A percentile compares a stretch with the other conserved stretches of the same genome.
Evolutionary conservation across 2,113 vertebrate species (phyloP).

Genomic region (Psephotus haematonotus): DNA sequence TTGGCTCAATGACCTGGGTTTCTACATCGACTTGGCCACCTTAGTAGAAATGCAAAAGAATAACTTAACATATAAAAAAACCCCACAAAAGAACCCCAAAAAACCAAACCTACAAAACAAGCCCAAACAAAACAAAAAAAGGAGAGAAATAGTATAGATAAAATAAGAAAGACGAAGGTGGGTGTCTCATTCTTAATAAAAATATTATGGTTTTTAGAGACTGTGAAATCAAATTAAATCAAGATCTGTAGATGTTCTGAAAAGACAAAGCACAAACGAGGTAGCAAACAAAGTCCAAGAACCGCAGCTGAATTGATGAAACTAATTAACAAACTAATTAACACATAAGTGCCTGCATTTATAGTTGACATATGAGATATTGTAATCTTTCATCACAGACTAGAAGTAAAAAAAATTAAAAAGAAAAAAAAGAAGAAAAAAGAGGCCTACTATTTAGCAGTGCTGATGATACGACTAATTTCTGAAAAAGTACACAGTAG

Average conservation of each 20-base stretch:
- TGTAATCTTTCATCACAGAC: neutral
- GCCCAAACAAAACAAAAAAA: neutral
- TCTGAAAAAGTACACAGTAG: neutral
- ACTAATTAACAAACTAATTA: neutral
- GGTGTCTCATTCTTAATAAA: neutral
- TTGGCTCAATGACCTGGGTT: neutral
- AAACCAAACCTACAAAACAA: neutral
- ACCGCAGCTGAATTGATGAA: neutral
- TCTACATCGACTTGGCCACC: neutral
- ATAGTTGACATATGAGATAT: neutral
- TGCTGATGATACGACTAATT: neutral
- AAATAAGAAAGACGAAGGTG: neutral
- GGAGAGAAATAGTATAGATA: neutral
- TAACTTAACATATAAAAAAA: neutral
- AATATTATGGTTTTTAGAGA: neutral
- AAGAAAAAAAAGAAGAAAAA: neutral
- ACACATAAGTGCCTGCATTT: neutral
- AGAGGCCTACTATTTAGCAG: accelerated
- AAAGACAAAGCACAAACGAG: neutral
- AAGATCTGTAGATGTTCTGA: neutral
- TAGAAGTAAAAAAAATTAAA: neutral
- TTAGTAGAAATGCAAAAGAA: neutral
- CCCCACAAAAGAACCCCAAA: neutral
- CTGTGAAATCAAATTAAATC: neutral
- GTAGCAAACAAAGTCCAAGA: neutral